phyloP scores from a whole-genome alignment of 2,888 invertebrate species.

The Acrocyrtus sp. region DNA sequence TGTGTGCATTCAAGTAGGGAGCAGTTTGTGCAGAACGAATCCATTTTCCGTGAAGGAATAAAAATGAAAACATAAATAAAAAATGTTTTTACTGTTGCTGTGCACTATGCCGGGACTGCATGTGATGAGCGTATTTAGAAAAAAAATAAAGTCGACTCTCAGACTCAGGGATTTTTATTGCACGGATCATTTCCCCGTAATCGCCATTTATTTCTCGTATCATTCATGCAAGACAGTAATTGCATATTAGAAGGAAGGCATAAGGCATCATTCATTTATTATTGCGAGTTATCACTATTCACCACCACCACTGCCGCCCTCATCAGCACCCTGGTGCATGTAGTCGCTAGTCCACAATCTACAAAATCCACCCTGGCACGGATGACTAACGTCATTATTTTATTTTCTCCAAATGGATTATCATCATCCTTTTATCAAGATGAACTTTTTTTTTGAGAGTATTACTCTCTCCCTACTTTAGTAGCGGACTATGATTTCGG shows the following conservation, averaged over 20 bases:
- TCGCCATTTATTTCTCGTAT: constrained; percentile 3
- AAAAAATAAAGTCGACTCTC: too few relatives aligned
- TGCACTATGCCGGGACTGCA: neutral
- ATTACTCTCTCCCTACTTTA: too few relatives aligned
- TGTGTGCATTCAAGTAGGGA: neutral
- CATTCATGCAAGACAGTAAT: neutral
- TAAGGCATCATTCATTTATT: neutral
- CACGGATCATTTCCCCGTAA: constrained; percentile 10
- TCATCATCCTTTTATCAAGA: too few relatives aligned
- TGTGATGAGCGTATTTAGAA: neutral
- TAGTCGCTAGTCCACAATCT: too few relatives aligned
- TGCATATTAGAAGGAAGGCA: neutral
- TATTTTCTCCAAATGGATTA: too few relatives aligned
- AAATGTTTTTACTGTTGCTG: neutral
- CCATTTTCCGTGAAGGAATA: constrained; percentile 9
- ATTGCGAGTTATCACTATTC: neutral
- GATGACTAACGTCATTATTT: too few relatives aligned
- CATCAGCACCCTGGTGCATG: neutral
- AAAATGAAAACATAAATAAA: constrained; percentile 20
- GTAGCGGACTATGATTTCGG: too few relatives aligned
- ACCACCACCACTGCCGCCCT: neutral
- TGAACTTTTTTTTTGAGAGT: too few relatives aligned
- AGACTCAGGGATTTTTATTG: neutral
- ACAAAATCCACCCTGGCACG: too few relatives aligned
- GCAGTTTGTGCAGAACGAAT: constrained; percentile 5